These are phyloP conservation scores for Megaceryle alcyon DNA, from an alignment of 2,797 vertebrate species.

Conservation along the genomic window DNA sequence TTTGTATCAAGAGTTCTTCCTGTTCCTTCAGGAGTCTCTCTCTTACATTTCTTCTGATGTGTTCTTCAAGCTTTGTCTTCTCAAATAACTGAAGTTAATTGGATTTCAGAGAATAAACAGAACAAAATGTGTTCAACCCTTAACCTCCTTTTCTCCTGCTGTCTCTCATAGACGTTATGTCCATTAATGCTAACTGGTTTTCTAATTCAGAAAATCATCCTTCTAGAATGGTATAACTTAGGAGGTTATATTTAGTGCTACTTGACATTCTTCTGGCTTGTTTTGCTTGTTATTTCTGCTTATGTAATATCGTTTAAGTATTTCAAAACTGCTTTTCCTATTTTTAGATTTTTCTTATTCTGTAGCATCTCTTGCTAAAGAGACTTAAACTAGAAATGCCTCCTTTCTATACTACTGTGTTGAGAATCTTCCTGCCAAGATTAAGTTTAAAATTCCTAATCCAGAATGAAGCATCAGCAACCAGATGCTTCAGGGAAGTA, in stretches of 20 bases:
- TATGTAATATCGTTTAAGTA: conserved; percentile 35
- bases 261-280: conserved; percentile 53
- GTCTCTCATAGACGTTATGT: conserved; percentile 10
- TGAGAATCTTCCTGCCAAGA: not conserved
- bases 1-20: conserved; percentile 59
- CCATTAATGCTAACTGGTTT: conserved; percentile 43
- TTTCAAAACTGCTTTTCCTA: conserved; percentile 16
- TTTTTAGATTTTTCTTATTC: conserved; percentile 40
- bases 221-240: conserved; percentile 20
- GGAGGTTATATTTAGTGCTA: conserved; percentile 39
- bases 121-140: conserved; percentile 60
- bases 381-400: not conserved
- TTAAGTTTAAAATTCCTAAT: conserved; percentile 14
- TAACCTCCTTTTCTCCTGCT: conserved; percentile 51
- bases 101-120: conserved; percentile 69
- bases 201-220: conserved; percentile 43
- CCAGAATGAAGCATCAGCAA: not conserved
- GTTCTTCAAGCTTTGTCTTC: conserved; percentile 58
- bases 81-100: conserved; percentile 69
- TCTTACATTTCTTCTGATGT: conserved; percentile 40
- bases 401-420: not conserved
- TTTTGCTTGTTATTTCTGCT: conserved; percentile 51
- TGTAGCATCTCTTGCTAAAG: not conserved
- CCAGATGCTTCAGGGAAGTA: not conserved
- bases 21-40: conserved; percentile 54